Evolutionary conservation across 2,888 invertebrate species (phyloP).

Genomic region (Prosapia bicincta): DNA sequence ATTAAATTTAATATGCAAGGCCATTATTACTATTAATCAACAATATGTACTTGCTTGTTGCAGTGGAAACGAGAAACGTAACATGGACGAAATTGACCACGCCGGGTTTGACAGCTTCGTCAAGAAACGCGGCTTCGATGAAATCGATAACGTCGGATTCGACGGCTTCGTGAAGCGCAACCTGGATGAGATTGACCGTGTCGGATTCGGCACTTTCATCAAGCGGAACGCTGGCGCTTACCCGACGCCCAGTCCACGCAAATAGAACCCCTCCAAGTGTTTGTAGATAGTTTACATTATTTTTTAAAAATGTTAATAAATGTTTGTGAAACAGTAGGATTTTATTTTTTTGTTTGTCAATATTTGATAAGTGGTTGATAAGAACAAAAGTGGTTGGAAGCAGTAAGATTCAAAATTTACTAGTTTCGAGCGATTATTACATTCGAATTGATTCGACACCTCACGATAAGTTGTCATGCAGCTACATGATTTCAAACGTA

Average conservation of each 20-base stretch:
- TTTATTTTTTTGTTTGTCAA: too few relatives aligned
- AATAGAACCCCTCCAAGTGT: neutral
- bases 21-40: too few relatives aligned
- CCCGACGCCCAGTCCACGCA: conserved; percentile 4
- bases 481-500: too few relatives aligned
- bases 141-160: conserved; percentile 60
- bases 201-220: conserved; percentile 49
- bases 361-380: too few relatives aligned
- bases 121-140: conserved; percentile 59
- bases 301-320: neutral
- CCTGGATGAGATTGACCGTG: conserved; percentile 50
- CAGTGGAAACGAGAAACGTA: conserved; percentile 49
- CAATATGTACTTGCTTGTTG: neutral
- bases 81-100: conserved; percentile 61
- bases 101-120: conserved; percentile 53
- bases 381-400: too few relatives aligned
- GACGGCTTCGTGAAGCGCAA: conserved; percentile 54
- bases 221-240: conserved; percentile 44
- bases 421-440: too few relatives aligned
- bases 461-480: too few relatives aligned
- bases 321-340: neutral
- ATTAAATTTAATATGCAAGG: too few relatives aligned
- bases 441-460: too few relatives aligned
- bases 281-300: neutral
- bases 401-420: too few relatives aligned